Evolutionary conservation across 2,888 invertebrate species (phyloP), one percentile per base, ranked within the genome.

Genomic region (Drosophila atroscutellata): DNA sequence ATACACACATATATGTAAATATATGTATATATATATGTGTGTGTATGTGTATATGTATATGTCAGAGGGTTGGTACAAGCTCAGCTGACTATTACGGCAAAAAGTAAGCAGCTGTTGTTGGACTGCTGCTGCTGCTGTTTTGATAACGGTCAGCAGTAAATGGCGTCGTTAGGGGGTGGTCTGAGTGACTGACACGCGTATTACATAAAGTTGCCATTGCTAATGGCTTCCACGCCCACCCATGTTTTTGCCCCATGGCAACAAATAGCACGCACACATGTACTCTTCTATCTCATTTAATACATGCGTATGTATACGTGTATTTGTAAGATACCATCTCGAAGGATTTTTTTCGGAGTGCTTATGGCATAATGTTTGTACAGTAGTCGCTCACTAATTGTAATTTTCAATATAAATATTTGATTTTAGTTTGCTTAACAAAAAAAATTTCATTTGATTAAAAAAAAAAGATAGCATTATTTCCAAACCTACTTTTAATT

Each of bases 141-240:
- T 80, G 87, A 87, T 85, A 87, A 79, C 85, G 85, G 78, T 75
- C 80, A 80, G 52, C 67, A 54, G 60, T 64, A 63, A 79, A 79
- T 75, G 75, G 72, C 65, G 54, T 63, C 52, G 70, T 57, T 81
- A 58, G 76, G 57, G 69, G 59, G 70, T 45, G 45, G 37, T 9
- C 7, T 55, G 4, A 26, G 65, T 60, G 62, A 64, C 62, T 49
- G 64, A 51, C 60, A 15, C 24, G 45, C 24, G 45, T 45, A 81
- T 85, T 84, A 87, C 76, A 85, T 87, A 85, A 82, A 81, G 68
- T 65, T 79, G 42, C 32, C 37, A 37, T 58, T 58, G 65, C 57
- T 75, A 78, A 80, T 65, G 64, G 65, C 45, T 52, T 51, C 56
- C 59, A 61, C 69, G 56, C 81, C 61, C 61, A 72, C 76, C 8